Base-by-base conservation (phyloP, 1,140 invertebrate genomes). In the Aphis craccivora region DNA sequence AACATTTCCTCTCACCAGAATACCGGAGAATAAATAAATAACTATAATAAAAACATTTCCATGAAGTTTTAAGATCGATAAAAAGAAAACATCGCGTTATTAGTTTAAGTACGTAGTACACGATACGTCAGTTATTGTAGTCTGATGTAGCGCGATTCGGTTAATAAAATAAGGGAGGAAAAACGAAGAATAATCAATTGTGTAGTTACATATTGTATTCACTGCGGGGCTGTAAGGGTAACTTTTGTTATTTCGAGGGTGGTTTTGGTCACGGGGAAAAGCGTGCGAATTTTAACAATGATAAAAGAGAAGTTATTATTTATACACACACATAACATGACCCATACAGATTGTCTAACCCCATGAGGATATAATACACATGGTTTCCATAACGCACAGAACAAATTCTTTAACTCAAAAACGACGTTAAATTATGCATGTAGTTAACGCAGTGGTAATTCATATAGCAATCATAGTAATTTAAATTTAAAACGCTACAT, bases 221-320 rank as follows among this genome's bases (percentile, higher is more conserved):
- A 40, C 67, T 40, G 81, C 48, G 48, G 91, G 37, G 55, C n/a
- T 11, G 51, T 84, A 86, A 84, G 91, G 91, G 76, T 84, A 86
- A 83, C 81, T 93, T 93, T 93, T 93, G 81, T 86, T 93, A 86
- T 93, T 86, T 43, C 81, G 81, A 93, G 91, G 91, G 91, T 53
- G 81, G 91, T 93, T 93, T 92, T 84, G 91, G 48, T 67, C 81
- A 40, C 43, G 67, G 81, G 45, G 76, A 93, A 90, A 93, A 84
- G 45, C 81, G 91, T 93, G 91, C 76, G 81, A 93, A 83, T 93
- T 93, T 93, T 93, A 93, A 93, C 91, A 86, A 93, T 86, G 91
- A 93, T 93, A 93, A 93, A 93, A 93, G 91, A 84, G 91, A 53
- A 86, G 43, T 40, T 92, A 84, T 92, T 92, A 84, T 93, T 93